Conservation (phyloP, 2,888 invertebrate genomes). For the Napeogenes sylphis region DNA sequence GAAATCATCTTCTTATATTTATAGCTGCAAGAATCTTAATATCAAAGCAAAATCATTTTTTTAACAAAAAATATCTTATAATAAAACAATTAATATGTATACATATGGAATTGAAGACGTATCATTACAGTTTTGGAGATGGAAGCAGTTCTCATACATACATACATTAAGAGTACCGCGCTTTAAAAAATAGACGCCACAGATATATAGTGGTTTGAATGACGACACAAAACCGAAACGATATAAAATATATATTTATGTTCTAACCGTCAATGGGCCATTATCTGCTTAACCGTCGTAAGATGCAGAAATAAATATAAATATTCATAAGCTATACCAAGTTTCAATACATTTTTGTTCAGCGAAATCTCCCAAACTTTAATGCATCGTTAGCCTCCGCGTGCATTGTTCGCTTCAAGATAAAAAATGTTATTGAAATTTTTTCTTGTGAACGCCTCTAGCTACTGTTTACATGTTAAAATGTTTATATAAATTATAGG, state of each 20-base stretch:
- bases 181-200: not conserved
- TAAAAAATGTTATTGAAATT: constrained; percentile 34
- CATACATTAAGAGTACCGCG: not conserved
- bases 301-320: constrained; percentile 30
- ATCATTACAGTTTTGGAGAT: not conserved
- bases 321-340: constrained; percentile 38
- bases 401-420: constrained; percentile 33
- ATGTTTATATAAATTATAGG: constrained; percentile 6
- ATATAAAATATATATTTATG: constrained; percentile 23
- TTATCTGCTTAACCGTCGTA: constrained; percentile 12
- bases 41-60: not conserved
- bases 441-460: constrained; percentile 31
- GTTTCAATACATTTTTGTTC: constrained; percentile 31
- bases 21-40: too few species aligned
- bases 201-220: not conserved
- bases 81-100: constrained; percentile 5
- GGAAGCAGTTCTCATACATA: not conserved
- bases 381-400: constrained; percentile 39
- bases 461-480: constrained; percentile 25
- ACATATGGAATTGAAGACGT: constrained; percentile 2
- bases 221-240: constrained; percentile 3
- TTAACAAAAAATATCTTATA: not conserved
- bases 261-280: constrained; percentile 23
- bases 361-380: constrained; percentile 30
- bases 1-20: too few species aligned